phyloP scores from a whole-genome alignment of 1,140 invertebrate genomes.

The Leptopilina boulardi region DNA sequence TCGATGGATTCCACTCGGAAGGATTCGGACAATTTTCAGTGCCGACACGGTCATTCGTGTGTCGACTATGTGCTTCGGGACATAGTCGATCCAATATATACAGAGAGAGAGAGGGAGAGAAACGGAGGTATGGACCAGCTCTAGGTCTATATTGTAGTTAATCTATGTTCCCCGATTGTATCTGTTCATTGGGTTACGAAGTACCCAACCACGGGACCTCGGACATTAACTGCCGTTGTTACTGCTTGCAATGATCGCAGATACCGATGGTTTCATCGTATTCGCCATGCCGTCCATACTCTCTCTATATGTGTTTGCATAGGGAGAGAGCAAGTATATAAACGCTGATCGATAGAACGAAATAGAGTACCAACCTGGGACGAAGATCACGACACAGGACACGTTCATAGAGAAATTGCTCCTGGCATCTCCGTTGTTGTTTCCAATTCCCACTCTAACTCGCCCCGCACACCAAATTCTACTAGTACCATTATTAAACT shows the following conservation, averaged over 20 bases:
- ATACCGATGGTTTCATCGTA: conserved; percentile 69
- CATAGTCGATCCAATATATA: background rate
- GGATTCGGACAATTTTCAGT: conserved; percentile 59
- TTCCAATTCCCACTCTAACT: background rate
- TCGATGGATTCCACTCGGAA: conserved; percentile 51
- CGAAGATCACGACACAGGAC: conserved; percentile 60
- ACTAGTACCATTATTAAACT: too few species aligned
- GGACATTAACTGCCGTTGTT: conserved; percentile 75
- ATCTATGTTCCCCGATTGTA: conserved; percentile 74
- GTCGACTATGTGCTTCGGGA: too few species aligned
- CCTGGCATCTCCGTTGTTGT: background rate
- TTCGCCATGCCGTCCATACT: conserved; percentile 53
- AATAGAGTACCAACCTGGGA: conserved; percentile 59
- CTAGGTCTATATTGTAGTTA: conserved; percentile 74
- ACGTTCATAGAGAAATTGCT: conserved; percentile 48
- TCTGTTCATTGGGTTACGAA: conserved; percentile 74
- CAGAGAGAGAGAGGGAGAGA: background rate
- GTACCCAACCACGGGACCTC: conserved; percentile 68
- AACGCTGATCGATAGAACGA: conserved; percentile 68
- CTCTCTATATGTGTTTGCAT: conserved; percentile 63
- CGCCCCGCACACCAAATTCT: too few species aligned
- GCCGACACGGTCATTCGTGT: conserved; percentile 47
- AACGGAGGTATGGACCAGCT: conserved; percentile 42
- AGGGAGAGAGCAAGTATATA: conserved; percentile 51
- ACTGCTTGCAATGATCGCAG: conserved; percentile 72